phyloP scores from a whole-genome alignment of 2,797 vertebrate species.

The Aeoliscus strigatus region DNA sequence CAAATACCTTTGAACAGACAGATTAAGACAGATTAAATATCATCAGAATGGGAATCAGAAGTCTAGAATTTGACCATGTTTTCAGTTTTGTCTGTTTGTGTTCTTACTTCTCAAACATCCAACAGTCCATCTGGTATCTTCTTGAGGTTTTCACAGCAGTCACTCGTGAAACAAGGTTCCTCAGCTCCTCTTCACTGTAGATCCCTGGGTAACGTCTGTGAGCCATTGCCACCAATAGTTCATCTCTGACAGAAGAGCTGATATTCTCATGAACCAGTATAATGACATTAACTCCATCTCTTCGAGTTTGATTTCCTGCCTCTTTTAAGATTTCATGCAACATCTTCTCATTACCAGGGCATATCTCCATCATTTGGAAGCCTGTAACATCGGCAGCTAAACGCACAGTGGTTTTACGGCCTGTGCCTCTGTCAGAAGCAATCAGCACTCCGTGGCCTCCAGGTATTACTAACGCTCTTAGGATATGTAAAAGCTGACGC shows the following conservation, averaged over 20 bases:
- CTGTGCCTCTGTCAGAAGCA: slow-evolving; percentile 63
- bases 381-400: slow-evolving; percentile 70
- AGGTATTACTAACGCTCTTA: slow-evolving; percentile 72
- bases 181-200: slow-evolving; percentile 65
- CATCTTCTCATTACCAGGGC: slow-evolving; percentile 54
- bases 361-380: slow-evolving; percentile 69
- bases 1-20: slow-evolving; percentile 61
- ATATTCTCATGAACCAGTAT: slow-evolving; percentile 73
- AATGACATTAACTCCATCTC: slow-evolving; percentile 51
- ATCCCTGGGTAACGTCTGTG: slow-evolving; percentile 68
- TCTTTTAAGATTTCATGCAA: slow-evolving; percentile 66
- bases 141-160: slow-evolving; percentile 40
- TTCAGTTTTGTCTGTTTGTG: too few relatives aligned
- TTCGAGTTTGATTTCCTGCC: slow-evolving; percentile 60
- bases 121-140: slow-evolving; percentile 48
- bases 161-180: slow-evolving; percentile 49
- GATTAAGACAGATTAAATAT: neutral
- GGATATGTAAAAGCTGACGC: slow-evolving; percentile 73
- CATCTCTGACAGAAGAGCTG: slow-evolving; percentile 56
- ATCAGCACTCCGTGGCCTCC: slow-evolving; percentile 77
- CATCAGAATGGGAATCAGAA: too few relatives aligned
- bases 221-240: slow-evolving; percentile 70
- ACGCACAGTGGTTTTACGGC: slow-evolving; percentile 72
- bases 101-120: slow-evolving; percentile 72
- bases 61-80: too few relatives aligned